phyloP scores from a whole-genome alignment of 2,888 invertebrate genomes.

The Minunthozetes semirufus region DNA sequence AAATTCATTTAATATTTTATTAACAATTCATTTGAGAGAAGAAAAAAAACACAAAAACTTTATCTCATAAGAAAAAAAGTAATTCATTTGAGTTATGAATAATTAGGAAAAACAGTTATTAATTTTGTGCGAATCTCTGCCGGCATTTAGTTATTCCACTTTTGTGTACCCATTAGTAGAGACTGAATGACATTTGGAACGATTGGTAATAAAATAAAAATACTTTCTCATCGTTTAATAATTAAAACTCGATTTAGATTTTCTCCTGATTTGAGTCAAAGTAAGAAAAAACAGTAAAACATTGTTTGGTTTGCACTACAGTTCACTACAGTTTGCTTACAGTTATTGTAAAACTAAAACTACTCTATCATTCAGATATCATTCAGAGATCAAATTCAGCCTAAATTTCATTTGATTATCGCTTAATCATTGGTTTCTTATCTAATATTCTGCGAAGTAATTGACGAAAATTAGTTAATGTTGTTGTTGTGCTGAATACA shows the following conservation, averaged over 20 bases:
- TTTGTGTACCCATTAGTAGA: slow-evolving; percentile 23
- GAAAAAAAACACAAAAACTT: too few relatives aligned
- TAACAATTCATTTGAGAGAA: too few relatives aligned
- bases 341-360: background rate
- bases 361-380: slow-evolving; percentile 13
- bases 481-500: slow-evolving; percentile 12
- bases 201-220: background rate
- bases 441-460: slow-evolving; percentile 20
- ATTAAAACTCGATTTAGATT: slow-evolving; percentile 21
- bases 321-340: slow-evolving; percentile 28
- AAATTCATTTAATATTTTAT: background rate
- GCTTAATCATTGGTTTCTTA: slow-evolving; percentile 30
- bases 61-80: background rate
- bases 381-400: slow-evolving; percentile 1
- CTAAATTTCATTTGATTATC: slow-evolving; percentile 26
- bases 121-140: background rate
- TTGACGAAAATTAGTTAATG: slow-evolving; percentile 3
- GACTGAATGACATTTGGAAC: background rate
- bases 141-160: slow-evolving; percentile 18
- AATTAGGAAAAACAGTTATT: background rate
- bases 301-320: slow-evolving; percentile 13
- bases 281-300: background rate
- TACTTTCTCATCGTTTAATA: slow-evolving; percentile 29
- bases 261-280: background rate
- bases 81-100: background rate